Conservation (phyloP, 1,140 invertebrate species). For the Chironomus tepperi region DNA sequence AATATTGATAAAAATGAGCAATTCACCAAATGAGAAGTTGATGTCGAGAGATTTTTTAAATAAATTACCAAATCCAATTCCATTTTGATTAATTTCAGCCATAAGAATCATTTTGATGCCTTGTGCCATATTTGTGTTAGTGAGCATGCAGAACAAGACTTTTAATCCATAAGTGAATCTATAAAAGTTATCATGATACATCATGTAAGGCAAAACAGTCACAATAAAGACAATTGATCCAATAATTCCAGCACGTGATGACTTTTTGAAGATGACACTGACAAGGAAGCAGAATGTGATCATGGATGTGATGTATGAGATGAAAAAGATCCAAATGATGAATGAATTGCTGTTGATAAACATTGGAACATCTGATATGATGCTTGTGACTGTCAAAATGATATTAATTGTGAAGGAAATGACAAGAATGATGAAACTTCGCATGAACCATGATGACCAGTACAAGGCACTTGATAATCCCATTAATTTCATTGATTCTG, state of each 20-base stretch:
- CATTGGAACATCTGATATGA: conserved; percentile 31
- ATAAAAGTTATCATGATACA: conserved; percentile 50
- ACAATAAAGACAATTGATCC: conserved; percentile 57
- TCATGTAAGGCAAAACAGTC: conserved; percentile 55
- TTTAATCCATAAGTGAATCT: conserved; percentile 42
- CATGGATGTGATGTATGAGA: conserved; percentile 48
- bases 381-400: conserved; percentile 42
- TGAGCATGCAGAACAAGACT: conserved; percentile 47
- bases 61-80: conserved; percentile 54
- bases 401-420: conserved; percentile 48
- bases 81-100: conserved; percentile 42
- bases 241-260: conserved; percentile 60
- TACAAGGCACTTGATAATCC: conserved; percentile 66
- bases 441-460: conserved; percentile 68
- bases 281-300: conserved; percentile 60
- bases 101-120: no score
- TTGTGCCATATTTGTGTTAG: conserved; percentile 61
- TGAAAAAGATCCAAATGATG: conserved; percentile 50
- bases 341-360: conserved; percentile 48
- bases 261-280: conserved; percentile 59
- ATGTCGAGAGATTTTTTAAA: conserved; percentile 55
- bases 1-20: conserved; percentile 52
- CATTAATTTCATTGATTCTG: conserved; percentile 78
- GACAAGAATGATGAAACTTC: conserved; percentile 57
- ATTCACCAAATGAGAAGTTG: conserved; percentile 52